Evolutionary conservation across 2,113 vertebrate species (phyloP).

Genomic region (Calypte anna): DNA sequence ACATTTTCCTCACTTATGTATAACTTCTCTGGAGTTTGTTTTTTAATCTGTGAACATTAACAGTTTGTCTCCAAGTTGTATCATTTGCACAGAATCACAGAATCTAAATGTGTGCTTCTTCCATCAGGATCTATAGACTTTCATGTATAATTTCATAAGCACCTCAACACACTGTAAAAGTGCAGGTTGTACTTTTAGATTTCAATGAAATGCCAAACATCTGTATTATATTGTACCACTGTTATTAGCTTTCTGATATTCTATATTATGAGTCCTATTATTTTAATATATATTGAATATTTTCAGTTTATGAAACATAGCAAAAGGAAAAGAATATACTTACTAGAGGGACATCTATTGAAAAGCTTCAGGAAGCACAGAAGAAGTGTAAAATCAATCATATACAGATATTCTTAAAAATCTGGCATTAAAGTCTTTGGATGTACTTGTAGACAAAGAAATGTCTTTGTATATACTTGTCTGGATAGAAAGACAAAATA

Average conservation of each 20-base stretch:
- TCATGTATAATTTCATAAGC: neutral
- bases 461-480: neutral
- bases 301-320: neutral
- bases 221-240: neutral
- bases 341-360: neutral
- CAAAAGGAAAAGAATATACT: neutral
- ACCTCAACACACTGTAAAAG: neutral
- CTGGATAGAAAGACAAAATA: neutral
- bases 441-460: neutral
- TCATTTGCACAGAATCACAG: neutral
- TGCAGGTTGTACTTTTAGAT: neutral
- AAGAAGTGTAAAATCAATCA: neutral
- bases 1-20: neutral
- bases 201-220: neutral
- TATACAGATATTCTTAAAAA: neutral
- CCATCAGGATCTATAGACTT: neutral
- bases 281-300: neutral
- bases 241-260: neutral
- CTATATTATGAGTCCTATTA: neutral
- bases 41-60: slow-evolving; percentile 2
- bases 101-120: neutral
- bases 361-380: neutral
- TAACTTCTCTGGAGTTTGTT: neutral
- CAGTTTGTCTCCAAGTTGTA: neutral
- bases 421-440: neutral